Evolutionary conservation across 30 jellyfish, hydroid and myxozoan species (phyloP), one percentile per base, ranked within the genome.

Genomic region (Mastigias papua): DNA sequence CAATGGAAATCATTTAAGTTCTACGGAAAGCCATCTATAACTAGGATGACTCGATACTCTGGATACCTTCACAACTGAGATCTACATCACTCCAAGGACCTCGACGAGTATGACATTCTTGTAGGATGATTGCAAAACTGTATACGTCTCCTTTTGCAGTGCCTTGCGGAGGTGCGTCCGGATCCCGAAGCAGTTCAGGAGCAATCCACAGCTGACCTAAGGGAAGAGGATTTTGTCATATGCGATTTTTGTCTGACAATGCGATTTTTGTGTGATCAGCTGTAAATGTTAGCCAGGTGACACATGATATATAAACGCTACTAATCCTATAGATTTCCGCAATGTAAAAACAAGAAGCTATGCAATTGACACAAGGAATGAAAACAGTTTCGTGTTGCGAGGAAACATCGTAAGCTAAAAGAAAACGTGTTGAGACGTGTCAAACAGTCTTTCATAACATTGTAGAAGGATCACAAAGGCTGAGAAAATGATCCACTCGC

Each of bases 81-180:
- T 88, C 91, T 0, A 80, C 74, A 22, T 96, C 93, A 84, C 97
- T 76, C 98, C 98, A 93, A 13, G 98, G 97, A 20, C 98, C 98
- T 54, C 92, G 89, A 57, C 98, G 80, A 23, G 98, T 93, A 86
- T 93, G 98, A 79, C 91, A 93, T 61, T 93, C 98, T 81, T 93
- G 98, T 63, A 91, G 74, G 49, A 93, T 93, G n/a, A 93, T 89
- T n/a, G 96, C 98, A 61, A 93, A 89, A 66, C 98, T 93, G 84
- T 93, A 93, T 0, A 93, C 86, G 61, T 93, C 98, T 27, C 98
- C 98, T 70, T 88, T 93, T 31, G 84, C 94, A 16, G 98, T 78
- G 34, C 98, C 98, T 35, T 96, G 82, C 5, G 82, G 74, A 6
- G 97, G 97, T 13, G 95, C 86, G 34, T 88, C 57, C 22, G 77